Percentiles rank a stretch among this genome's conserved stretches.
Conservation (phyloP, 2,888 invertebrate genomes). For the Melanophora roralis region DNA sequence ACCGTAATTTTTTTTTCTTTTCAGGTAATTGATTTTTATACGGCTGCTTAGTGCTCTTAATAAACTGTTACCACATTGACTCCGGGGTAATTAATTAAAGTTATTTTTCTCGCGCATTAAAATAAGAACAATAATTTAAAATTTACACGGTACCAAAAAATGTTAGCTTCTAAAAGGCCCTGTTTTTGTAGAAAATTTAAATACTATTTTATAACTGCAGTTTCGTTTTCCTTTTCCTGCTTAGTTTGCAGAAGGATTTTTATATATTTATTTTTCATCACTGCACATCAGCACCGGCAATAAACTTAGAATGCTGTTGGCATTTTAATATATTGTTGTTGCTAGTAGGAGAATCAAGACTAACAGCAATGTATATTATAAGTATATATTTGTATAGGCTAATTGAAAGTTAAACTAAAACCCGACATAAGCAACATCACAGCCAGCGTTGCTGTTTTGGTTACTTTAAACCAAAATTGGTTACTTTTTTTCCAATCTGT, state of each 20-base stretch:
- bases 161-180: not conserved
- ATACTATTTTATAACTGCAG: constrained; percentile 8
- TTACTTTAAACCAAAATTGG: too few relatives aligned
- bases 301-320: not conserved
- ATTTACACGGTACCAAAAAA: too few relatives aligned
- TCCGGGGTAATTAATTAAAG: too few relatives aligned
- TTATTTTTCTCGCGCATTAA: too few relatives aligned
- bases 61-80: too few relatives aligned
- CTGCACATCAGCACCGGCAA: not conserved
- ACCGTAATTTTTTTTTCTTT: too few relatives aligned
- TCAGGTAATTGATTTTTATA: too few relatives aligned
- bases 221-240: constrained; percentile 7
- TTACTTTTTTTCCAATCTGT: too few relatives aligned
- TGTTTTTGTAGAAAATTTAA: too few relatives aligned
- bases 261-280: not conserved
- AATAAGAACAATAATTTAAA: too few relatives aligned
- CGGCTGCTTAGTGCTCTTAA: too few relatives aligned
- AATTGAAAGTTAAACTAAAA: constrained; percentile 53
- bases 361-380: not conserved
- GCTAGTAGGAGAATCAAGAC: not conserved
- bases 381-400: constrained; percentile 39
- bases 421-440: constrained; percentile 21
- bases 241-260: not conserved
- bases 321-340: not conserved
- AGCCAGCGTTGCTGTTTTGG: too few relatives aligned